A percentile compares a stretch with the other conserved stretches of the same genome.
These are phyloP conservation scores for Brachionichthys hirsutus DNA, from an alignment of 2,113 vertebrate genomes.

Conservation along the genomic window DNA sequence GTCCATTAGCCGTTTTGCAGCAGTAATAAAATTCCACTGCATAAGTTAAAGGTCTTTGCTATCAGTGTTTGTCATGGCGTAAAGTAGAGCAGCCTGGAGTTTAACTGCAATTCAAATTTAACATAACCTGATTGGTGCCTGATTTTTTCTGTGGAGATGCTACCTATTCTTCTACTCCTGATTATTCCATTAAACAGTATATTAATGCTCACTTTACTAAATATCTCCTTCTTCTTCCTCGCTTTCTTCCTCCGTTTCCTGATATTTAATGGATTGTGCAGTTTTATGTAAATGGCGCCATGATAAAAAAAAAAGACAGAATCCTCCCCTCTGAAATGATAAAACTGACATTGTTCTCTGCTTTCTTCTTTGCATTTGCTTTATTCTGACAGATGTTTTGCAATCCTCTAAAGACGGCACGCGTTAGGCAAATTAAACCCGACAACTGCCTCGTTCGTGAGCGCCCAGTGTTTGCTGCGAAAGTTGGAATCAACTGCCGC, in stretches of 20 bases:
- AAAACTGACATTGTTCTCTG: slow-evolving; percentile 53
- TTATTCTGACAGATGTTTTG: slow-evolving; percentile 55
- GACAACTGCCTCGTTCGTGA: slow-evolving; percentile 74
- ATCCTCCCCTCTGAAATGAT: slow-evolving; percentile 55
- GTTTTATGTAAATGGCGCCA: slow-evolving; percentile 61
- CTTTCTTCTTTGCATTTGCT: slow-evolving; percentile 62
- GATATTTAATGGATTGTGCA: slow-evolving; percentile 34
- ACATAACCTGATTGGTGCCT: too few relatives aligned
- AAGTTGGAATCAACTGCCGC: slow-evolving; percentile 54
- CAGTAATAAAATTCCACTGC: slow-evolving; percentile 55
- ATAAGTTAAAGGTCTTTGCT: slow-evolving; percentile 59
- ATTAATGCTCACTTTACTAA: slow-evolving; percentile 22
- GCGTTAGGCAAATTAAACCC: slow-evolving; percentile 67
- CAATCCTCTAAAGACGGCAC: slow-evolving; percentile 61
- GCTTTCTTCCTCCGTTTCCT: slow-evolving; percentile 11
- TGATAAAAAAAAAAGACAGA: slow-evolving; percentile 42
- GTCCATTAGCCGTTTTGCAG: slow-evolving; percentile 65
- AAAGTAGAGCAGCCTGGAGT: slow-evolving; percentile 45
- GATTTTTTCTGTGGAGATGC: too few relatives aligned
- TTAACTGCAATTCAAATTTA: slow-evolving; percentile 50
- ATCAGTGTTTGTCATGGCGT: slow-evolving; percentile 38
- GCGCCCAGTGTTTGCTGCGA: slow-evolving; percentile 59
- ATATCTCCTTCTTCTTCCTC: neutral
- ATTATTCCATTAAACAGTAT: too few relatives aligned
- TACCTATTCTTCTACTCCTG: slow-evolving; percentile 39